Evolutionary conservation across 2,113 vertebrate species (phyloP).

Genomic region (Electrona antarctica): DNA sequence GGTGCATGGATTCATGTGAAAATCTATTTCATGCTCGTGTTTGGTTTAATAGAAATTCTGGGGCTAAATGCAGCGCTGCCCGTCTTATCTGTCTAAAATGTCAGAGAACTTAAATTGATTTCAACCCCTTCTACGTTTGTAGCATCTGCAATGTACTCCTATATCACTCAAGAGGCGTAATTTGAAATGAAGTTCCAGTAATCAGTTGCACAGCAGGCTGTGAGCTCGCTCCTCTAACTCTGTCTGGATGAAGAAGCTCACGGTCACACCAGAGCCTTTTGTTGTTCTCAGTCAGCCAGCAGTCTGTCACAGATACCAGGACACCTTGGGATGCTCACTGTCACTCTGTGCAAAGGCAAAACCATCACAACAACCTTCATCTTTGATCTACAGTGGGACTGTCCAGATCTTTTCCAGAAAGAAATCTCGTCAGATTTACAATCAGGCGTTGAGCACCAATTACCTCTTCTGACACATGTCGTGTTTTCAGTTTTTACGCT

Average conservation of each 20-base stretch:
- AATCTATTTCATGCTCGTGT: conserved; percentile 79
- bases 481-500: too few species aligned
- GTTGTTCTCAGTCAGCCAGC: conserved; percentile 22
- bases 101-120: conserved; percentile 67
- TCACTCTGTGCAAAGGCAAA: conserved; percentile 23
- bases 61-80: conserved; percentile 70
- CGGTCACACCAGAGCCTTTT: not conserved
- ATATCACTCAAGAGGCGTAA: conserved; percentile 18
- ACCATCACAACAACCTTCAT: conserved; percentile 2
- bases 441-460: too few species aligned
- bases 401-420: too few species aligned
- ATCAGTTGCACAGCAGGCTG: conserved; percentile 17
- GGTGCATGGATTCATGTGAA: conserved; percentile 77
- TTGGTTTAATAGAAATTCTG: conserved; percentile 76
- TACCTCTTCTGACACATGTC: too few species aligned
- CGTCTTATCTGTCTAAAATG: conserved; percentile 65
- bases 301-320: conserved; percentile 14
- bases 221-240: conserved; percentile 1
- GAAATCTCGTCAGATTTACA: too few species aligned
- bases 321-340: conserved; percentile 8
- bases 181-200: conserved; percentile 33
- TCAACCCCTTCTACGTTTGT: conserved; percentile 58
- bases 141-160: conserved; percentile 12
- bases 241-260: conserved; percentile 13
- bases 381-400: conserved; percentile 19